Percentiles rank a stretch among this genome's conserved stretches.
Evolutionary conservation across 92 coral and sea anemone genomes (phyloP).

Genomic region (Bergia sp.): DNA sequence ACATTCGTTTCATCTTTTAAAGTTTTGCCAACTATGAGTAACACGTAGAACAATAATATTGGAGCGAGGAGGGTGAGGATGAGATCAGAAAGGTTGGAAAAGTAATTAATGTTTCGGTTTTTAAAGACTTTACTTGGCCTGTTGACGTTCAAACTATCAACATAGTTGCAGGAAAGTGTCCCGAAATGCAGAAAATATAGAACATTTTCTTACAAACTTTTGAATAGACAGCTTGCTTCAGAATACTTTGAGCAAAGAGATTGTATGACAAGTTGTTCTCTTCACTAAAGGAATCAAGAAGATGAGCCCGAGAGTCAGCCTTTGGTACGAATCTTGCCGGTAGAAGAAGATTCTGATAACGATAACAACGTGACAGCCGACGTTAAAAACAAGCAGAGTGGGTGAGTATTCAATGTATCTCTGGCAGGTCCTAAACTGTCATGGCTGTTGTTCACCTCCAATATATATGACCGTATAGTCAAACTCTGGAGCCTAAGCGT

Average conservation of each 20-base stretch:
- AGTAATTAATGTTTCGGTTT: too few relatives aligned
- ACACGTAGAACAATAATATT: too few relatives aligned
- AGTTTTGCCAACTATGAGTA: too few relatives aligned
- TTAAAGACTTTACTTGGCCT: too few relatives aligned
- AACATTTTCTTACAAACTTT: background rate
- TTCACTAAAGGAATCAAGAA: background rate
- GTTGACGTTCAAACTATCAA: too few relatives aligned
- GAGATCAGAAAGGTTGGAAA: too few relatives aligned
- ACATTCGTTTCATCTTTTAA: too few relatives aligned
- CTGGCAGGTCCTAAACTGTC: background rate
- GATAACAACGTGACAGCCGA: background rate
- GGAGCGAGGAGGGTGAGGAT: too few relatives aligned
- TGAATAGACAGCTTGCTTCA: background rate
- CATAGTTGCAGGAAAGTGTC: too few relatives aligned
- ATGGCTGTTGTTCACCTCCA: background rate
- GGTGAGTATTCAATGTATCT: background rate
- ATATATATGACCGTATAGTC: too few relatives aligned
- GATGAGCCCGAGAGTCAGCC: constrained; percentile 26
- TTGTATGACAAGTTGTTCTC: background rate
- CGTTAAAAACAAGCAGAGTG: background rate
- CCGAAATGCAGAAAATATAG: too few relatives aligned
- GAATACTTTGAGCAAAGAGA: background rate
- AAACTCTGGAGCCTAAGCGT: too few relatives aligned
- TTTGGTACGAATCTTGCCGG: background rate
- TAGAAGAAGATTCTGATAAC: background rate